Percentiles rank a stretch among this genome's conserved stretches.
Conservation (phyloP, 53 echinoderm and acorn worm genomes). For the Crossaster papposus region DNA sequence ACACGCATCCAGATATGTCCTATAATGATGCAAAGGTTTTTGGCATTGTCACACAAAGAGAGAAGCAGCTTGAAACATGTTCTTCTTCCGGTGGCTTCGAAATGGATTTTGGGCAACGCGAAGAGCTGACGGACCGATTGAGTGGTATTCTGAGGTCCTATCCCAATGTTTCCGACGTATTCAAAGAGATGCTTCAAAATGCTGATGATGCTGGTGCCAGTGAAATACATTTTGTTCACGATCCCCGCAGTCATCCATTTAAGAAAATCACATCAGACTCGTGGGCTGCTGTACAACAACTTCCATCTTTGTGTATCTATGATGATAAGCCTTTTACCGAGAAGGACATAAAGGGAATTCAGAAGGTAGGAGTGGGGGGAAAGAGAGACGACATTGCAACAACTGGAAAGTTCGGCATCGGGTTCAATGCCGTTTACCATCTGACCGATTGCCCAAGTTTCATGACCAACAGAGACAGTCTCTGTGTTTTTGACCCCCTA, state of each 20-base stretch:
- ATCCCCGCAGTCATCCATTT: conserved; percentile 58
- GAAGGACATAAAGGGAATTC: conserved; percentile 82
- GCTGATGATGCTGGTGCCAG: conserved; percentile 89
- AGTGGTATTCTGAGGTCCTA: conserved; percentile 76
- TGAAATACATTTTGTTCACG: conserved; percentile 86
- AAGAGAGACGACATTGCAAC: conserved; percentile 70
- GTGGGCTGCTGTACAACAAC: conserved; percentile 62
- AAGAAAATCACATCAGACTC: conserved; percentile 48
- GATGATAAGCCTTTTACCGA: conserved; percentile 79
- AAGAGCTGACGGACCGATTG: conserved; percentile 79
- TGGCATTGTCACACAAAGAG: conserved; percentile 25
- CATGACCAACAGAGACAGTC: conserved; percentile 62
- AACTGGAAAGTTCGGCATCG: conserved; percentile 92
- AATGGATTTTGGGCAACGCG: conserved; percentile 72
- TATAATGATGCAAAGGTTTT: not conserved
- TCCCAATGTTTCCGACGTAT: conserved; percentile 69
- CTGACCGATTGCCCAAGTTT: conserved; percentile 94
- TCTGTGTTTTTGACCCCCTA: conserved; percentile 87
- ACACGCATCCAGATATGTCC: conserved; percentile 19
- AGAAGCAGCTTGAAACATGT: conserved; percentile 21
- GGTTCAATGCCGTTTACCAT: conserved; percentile 92
- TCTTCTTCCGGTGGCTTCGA: conserved; percentile 48
- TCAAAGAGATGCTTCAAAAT: conserved; percentile 97
- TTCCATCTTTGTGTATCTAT: conserved; percentile 80
- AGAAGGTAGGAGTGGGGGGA: conserved; percentile 84